Base-by-base conservation (phyloP, 1,140 invertebrate genomes). In the Thaumetopoea pityocampa region DNA sequence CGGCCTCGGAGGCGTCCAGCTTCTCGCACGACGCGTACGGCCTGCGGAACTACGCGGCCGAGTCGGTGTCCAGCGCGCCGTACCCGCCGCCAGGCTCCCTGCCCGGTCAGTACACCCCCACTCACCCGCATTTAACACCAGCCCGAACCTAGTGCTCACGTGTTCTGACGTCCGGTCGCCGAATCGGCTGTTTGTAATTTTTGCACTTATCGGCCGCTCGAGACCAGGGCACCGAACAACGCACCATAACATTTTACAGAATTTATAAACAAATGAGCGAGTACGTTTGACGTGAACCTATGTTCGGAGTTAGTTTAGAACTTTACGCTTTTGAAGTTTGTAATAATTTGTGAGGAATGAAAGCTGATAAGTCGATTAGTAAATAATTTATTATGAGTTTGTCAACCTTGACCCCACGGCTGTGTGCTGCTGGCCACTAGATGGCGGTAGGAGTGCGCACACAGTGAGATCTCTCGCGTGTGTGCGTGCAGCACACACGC, bases 11-110 rank as follows among this genome's bases (percentile, higher is more conserved):
- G 37, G 85, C 87, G 10, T 85, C 87, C 14, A 86, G 88, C 38
- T 93, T 93, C 78, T 88, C 90, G 2, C 92, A 93, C 64, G 92
- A 93, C 55, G 87, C 91, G 12, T 94, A 94, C 71, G 89, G 90
- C 4, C 87, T 94, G 5, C 87, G 92, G 54, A 93, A 91, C 81
- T 94, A 94, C 63, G 88, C 88, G 10, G 89, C 92, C 1, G 92
- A 94, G 58, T 87, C 90, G 6, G 92, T 94, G 41, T 90, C 92
- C 9, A 90, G 92, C 40, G 92, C 91, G 46, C 92, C 92, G 1
- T 94, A 94, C 60, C 91, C 92, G 60, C 90, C 92, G 71, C 90
- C 92, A 89, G 92, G 92, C 89, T 89, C 63, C 14, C 48, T 84
- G 43, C 77, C 77, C 41, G 79, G 79, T 81, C 34, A 78, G 79